Conservation (phyloP, 2,888 invertebrate genomes). For the Pogonocherus hispidulus region DNA sequence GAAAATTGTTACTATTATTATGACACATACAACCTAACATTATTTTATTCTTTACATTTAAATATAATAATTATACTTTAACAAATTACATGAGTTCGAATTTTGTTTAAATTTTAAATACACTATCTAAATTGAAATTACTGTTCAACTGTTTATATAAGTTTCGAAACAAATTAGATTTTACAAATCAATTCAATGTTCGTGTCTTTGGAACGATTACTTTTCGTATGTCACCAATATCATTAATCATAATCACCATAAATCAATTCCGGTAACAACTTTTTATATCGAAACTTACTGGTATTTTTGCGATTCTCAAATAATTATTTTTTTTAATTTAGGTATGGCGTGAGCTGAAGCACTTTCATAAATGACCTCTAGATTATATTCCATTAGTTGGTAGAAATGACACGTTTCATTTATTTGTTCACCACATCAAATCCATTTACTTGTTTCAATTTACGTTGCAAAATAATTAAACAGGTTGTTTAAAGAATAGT, state of each 20-base stretch:
- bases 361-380: constrained; percentile 25
- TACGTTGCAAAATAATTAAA: not conserved
- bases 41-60: too few relatives aligned
- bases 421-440: constrained; percentile 11
- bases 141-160: too few relatives aligned
- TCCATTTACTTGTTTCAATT: not conserved
- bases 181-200: too few relatives aligned
- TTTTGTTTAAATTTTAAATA: too few relatives aligned
- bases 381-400: constrained; percentile 22
- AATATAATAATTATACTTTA: too few relatives aligned
- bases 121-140: too few relatives aligned
- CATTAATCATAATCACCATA: constrained; percentile 17
- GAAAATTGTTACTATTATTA: too few relatives aligned
- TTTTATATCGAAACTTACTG: not conserved
- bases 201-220: not conserved
- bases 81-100: too few relatives aligned
- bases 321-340: constrained; percentile 31
- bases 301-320: constrained; percentile 18
- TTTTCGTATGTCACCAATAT: not conserved
- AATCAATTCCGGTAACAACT: constrained; percentile 9
- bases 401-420: constrained; percentile 27
- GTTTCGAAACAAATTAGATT: too few relatives aligned
- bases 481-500: too few relatives aligned
- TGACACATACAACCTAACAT: too few relatives aligned
- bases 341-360: constrained; percentile 31